Evolutionary conservation across 2,888 invertebrate genomes (phyloP).

Genomic region (Synanthedon vespiformis): DNA sequence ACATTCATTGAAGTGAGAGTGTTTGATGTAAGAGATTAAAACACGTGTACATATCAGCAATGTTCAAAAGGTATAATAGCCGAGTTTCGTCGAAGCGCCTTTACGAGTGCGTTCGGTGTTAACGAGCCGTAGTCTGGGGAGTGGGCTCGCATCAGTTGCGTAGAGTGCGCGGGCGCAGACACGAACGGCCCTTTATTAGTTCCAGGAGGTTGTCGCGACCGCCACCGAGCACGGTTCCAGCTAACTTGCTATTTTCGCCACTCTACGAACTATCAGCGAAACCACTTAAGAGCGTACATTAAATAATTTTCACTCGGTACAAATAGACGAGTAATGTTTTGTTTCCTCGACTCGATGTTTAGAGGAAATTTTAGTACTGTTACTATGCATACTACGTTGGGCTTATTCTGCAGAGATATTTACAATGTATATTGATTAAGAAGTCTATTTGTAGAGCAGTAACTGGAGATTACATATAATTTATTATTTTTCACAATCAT

Average conservation of each 20-base stretch:
- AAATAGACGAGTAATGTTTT: slow-evolving; percentile 25
- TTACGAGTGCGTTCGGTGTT: slow-evolving; percentile 62
- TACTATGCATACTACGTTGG: background rate
- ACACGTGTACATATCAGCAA: background rate
- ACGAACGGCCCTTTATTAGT: slow-evolving; percentile 56
- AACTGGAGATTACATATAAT: no score
- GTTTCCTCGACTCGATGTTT: slow-evolving; percentile 11
- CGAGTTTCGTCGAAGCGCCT: slow-evolving; percentile 48
- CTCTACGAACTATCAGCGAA: slow-evolving; percentile 44
- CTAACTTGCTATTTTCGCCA: slow-evolving; percentile 60
- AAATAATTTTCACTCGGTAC: slow-evolving; percentile 44
- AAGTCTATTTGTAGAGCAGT: no score
- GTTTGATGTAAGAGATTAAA: no score
- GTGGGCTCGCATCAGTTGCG: background rate
- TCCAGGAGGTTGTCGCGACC: slow-evolving; percentile 57
- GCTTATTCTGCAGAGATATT: background rate
- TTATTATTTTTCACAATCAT: no score
- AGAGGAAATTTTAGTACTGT: no score
- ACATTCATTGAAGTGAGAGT: background rate
- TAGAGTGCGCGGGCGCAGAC: slow-evolving; percentile 14
- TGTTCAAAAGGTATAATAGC: slow-evolving; percentile 1
- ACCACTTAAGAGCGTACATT: slow-evolving; percentile 29
- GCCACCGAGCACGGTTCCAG: slow-evolving; percentile 50
- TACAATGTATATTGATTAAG: no score
- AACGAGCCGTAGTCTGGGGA: slow-evolving; percentile 34